Base-by-base conservation (phyloP, 2,888 invertebrate genomes). In the Aphodius sticticus region DNA sequence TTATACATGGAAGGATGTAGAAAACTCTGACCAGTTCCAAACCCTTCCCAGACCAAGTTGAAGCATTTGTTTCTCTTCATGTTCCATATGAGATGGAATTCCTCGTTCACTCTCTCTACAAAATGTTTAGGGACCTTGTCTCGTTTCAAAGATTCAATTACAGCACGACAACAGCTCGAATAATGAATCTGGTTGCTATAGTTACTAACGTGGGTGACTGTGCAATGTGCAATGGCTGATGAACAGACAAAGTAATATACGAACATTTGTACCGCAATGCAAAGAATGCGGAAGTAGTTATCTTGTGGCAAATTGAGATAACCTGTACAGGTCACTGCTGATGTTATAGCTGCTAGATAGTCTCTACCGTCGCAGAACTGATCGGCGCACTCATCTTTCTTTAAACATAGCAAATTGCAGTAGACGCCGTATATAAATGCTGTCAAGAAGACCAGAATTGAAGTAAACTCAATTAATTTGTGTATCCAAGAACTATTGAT, bases 1-100 rank as follows among this genome's bases (percentile, higher is more conserved):
- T 80, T 83, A 3, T 74, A 69, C 78, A 83, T 79, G 9, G 79
- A 78, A n/a, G 77, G 53, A 2, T 84, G 84, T 14, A 84, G 71
- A 69, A 76, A 74, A 14, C 7, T 53, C 69, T 36, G 70, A 71
- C 76, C 79, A 5, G 36, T 77, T 2, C 69, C 69, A 38, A 77
- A 81, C n/a, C 79, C 81, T 76, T 26, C 36, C 26, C 4, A n/a
- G 9, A 37, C n/a, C 6, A 74, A n/a, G 6, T 74, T n/a, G 15
- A 36, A 71, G 35, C 71, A 71, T 12, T 71, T 26, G 35, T 16
- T 71, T 15, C 38, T 74, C 3, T 69, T 70, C 38, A 77, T 76
- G 16, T 71, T 35, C 81, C 81, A 79, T 6, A 79, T 69, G 5
- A 76, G 69, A 70, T 71, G 35, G 76, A 76, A 80, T 69, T 76